Percentiles rank a stretch among this genome's conserved stretches.
Evolutionary conservation across 1,140 invertebrate genomes (phyloP).

Genomic region (Leptinotarsa defecta): DNA sequence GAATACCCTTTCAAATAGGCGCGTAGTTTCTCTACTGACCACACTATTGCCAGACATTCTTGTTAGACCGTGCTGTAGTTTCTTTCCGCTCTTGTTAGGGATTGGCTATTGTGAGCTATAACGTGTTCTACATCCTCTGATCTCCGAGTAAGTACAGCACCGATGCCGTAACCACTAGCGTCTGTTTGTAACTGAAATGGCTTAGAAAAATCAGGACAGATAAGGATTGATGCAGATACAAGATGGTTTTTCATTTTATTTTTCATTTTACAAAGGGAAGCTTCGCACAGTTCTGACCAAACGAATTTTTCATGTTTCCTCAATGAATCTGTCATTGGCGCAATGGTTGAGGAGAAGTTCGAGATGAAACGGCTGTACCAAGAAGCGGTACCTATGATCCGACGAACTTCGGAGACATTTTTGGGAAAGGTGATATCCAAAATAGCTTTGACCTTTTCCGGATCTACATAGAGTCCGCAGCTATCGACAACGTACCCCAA

Average conservation of each 20-base stretch:
- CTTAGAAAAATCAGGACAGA: constrained; percentile 29
- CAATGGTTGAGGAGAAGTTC: neutral
- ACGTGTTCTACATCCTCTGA: constrained; percentile 33
- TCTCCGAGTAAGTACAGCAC: constrained; percentile 35
- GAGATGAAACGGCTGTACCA: constrained; percentile 30
- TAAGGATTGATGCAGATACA: constrained; percentile 15
- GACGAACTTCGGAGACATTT: too few species aligned
- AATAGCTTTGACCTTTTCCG: too few species aligned
- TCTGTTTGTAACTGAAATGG: constrained; percentile 35
- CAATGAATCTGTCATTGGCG: constrained; percentile 43
- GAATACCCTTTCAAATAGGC: constrained; percentile 36
- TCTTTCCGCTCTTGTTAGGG: constrained; percentile 50
- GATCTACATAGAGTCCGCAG: too few species aligned
- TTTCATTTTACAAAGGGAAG: too few species aligned
- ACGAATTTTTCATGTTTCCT: neutral
- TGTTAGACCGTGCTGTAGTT: constrained; percentile 25
- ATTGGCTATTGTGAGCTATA: constrained; percentile 48
- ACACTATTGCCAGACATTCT: constrained; percentile 48
- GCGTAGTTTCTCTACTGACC: constrained; percentile 36
- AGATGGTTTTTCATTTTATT: too few species aligned
- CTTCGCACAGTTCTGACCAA: neutral
- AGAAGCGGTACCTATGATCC: neutral
- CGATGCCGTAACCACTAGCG: constrained; percentile 39
- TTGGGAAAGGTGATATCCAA: too few species aligned
- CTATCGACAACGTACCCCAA: constrained; percentile 10